A percentile compares a stretch with the other conserved stretches of the same genome.
phyloP scores from a whole-genome alignment of 2,888 invertebrate genomes.

The Ethmia dodecea region DNA sequence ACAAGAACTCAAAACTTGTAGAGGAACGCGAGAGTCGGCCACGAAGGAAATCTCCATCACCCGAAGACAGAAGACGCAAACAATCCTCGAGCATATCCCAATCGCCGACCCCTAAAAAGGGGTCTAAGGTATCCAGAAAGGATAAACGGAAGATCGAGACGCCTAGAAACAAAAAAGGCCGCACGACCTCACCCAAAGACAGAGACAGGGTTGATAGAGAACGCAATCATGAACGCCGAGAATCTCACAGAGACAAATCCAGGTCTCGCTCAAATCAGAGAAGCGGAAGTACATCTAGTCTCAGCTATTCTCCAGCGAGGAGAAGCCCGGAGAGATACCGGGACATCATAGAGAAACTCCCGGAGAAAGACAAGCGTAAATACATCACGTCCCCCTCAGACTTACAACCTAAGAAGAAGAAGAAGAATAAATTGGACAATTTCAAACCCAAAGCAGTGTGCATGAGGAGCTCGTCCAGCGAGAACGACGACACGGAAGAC shows the following conservation, averaged over 20 bases:
- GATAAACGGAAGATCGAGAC: conserved; percentile 33
- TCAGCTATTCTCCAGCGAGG: conserved; percentile 84
- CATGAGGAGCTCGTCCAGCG: conserved; percentile 78
- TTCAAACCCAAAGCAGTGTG: conserved; percentile 70
- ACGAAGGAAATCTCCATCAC: conserved; percentile 34
- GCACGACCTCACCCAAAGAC: conserved; percentile 28
- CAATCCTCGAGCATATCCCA: conserved; percentile 40
- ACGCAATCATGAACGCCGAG: conserved; percentile 30
- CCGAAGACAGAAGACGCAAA: conserved; percentile 27
- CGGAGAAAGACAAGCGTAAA: conserved; percentile 74
- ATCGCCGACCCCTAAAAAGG: conserved; percentile 32
- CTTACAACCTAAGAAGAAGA: conserved; percentile 48
- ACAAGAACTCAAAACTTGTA: conserved; percentile 32
- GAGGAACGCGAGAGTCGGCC: conserved; percentile 37
- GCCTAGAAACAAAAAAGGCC: conserved; percentile 41
- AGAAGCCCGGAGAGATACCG: conserved; percentile 83
- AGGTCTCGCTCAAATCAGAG: conserved; percentile 46
- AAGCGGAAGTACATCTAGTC: conserved; percentile 72
- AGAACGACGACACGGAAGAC: conserved; percentile 76
- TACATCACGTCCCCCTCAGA: conserved; percentile 65
- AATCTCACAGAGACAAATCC: conserved; percentile 28
- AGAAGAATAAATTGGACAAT: conserved; percentile 30
- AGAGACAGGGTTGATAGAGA: conserved; percentile 25
- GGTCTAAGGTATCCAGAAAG: conserved; percentile 35
- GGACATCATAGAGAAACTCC: conserved; percentile 78